Evolutionary conservation across 2,888 invertebrate genomes (phyloP), one percentile per base, ranked within the genome.

Genomic region (Zygaena filipendulae): DNA sequence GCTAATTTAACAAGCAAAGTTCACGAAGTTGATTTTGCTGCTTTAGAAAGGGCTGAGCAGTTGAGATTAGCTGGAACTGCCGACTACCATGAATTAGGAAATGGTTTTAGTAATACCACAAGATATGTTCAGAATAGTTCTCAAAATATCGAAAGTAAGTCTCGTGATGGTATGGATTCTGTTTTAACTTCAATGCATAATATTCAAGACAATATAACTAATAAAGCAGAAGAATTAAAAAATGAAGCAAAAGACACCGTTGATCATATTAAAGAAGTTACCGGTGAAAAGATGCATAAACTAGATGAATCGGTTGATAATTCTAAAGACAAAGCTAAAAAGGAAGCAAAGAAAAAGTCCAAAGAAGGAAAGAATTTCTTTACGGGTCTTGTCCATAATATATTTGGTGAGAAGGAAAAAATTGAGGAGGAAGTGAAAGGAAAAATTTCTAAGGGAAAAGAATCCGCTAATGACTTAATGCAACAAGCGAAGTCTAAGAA

Each of bases 361-460:
- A 77, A 77, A 42, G 71, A 77, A 50, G 66, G 77, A 3, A 77
- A 79, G 35, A 66, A 56, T 39, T 79, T 79, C 42, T 66, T 79
- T 20, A 61, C 72, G 6, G 77, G 79, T 10, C 43, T 80, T 20
- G 74, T 77, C 2, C 66, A 70, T 3, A 77, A 72, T 30, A 70
- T 80, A 18, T 74, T 74, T 29, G 74, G 75, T 4, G 72, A 74
- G 29, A 80, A 77, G 43, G 79, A 79, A 11, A 77, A 77, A 47
- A 42, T 74, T 4, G 77, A 79, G 46, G 62, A 63, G 32, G 72
- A 69, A 35, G 49, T 74, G 1, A 74, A 70, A 43, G 53, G 43
- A 7, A 77, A 74, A 46, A 49, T 67, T 12, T 40, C 58, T 11
- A 69, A 75, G 44, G 58, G 66, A 8, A 67, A 77, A 34, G 64